Percentiles rank a stretch among this genome's conserved stretches.
Conservation (phyloP, 1,140 invertebrate species). For the Papilio aristodemus region DNA sequence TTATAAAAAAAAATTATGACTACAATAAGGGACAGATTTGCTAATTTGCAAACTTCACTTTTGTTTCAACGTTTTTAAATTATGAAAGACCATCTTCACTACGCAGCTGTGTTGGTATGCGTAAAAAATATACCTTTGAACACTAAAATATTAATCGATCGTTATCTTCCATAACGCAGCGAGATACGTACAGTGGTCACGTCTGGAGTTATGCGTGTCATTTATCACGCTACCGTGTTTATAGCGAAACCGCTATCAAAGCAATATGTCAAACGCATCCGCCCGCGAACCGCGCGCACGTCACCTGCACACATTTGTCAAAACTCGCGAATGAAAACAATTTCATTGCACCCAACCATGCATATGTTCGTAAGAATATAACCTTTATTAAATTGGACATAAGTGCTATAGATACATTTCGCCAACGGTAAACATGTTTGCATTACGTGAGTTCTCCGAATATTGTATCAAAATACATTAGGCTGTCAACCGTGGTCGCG, state of each 20-base stretch:
- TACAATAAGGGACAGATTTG: too few species aligned
- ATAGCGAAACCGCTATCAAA: slow-evolving; percentile 67
- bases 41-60: too few species aligned
- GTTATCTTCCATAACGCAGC: slow-evolving; percentile 11
- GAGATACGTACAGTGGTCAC: slow-evolving; percentile 27
- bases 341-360: background rate
- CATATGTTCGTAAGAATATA: slow-evolving; percentile 23
- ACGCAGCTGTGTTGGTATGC: background rate
- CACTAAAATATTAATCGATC: slow-evolving; percentile 29
- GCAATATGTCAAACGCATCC: slow-evolving; percentile 76
- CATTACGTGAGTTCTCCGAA: slow-evolving; percentile 41
- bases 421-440: background rate
- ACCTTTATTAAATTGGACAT: slow-evolving; percentile 28
- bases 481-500: slow-evolving; percentile 63
- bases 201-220: slow-evolving; percentile 46
- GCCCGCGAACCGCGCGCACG: slow-evolving; percentile 61
- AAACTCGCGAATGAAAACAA: slow-evolving; percentile 50
- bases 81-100: background rate
- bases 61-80: background rate
- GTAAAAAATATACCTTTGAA: slow-evolving; percentile 21
- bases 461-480: slow-evolving; percentile 66
- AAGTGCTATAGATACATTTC: background rate
- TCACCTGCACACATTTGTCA: slow-evolving; percentile 79
- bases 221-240: slow-evolving; percentile 66
- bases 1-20: too few species aligned